phyloP scores from a whole-genome alignment of 2,113 vertebrate genomes.

The Sorex fumeus region DNA sequence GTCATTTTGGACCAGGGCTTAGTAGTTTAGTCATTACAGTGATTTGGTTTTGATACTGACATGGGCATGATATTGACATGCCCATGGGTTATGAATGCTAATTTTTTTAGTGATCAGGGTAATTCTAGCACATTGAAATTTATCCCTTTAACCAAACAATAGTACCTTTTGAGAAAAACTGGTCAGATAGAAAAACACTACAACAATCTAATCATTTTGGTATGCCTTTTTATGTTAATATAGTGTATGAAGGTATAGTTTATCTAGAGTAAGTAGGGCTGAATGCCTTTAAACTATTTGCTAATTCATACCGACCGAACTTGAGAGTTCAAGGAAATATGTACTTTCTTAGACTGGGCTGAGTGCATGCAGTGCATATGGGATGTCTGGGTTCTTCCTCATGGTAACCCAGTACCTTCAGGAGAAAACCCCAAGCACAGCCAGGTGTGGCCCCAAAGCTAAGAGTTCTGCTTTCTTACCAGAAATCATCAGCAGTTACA shows the following conservation, averaged over 20 bases:
- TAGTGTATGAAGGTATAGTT: constrained; percentile 8
- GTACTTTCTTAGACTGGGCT: too few species aligned
- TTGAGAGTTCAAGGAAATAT: neutral
- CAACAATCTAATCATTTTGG: neutral
- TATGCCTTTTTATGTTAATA: constrained; percentile 46
- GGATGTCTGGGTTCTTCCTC: too few species aligned
- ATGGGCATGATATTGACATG: neutral
- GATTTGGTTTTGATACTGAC: neutral
- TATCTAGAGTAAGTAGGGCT: constrained; percentile 37
- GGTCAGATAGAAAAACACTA: constrained; percentile 2
- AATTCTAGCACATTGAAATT: neutral
- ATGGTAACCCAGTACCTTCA: too few species aligned
- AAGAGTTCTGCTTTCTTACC: constrained; percentile 32
- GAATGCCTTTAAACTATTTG: neutral
- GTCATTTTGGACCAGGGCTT: constrained; percentile 40
- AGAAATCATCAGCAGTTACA: constrained; percentile 49
- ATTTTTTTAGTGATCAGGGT: constrained; percentile 30
- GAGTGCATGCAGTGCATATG: too few species aligned
- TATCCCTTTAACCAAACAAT: neutral
- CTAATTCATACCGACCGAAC: constrained; percentile 33
- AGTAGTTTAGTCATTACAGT: constrained; percentile 1
- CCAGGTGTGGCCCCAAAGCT: too few species aligned
- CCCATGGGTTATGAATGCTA: neutral
- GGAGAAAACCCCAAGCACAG: too few species aligned
- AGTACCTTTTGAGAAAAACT: constrained; percentile 31